Evolutionary conservation across 2,888 invertebrate species (phyloP), one percentile per base, ranked within the genome.

Genomic region (Gibbula magus): DNA sequence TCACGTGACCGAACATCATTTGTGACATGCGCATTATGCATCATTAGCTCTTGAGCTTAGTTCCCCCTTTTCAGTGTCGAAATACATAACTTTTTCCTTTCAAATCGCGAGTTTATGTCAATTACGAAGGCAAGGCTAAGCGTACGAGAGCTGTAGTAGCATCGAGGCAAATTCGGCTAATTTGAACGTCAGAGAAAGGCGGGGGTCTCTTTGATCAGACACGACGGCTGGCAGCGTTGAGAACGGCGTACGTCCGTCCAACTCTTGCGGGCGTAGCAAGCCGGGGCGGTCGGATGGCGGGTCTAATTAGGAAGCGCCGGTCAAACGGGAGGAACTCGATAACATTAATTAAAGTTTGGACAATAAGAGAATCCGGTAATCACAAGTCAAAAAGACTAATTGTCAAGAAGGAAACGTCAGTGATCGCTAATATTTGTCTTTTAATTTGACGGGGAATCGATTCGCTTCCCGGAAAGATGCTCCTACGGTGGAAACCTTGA

Each of bases 301-400:
- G 52, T 70, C 78, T 78, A 78, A 78, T 78, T 78, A 78, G 67
- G 51, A 20, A 32, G 52, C 53, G 39, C 52, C 67, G 78, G 70
- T 78, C 78, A 78, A 78, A 78, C 78, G 78, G 32, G 35, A 35
- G 70, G 61, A 74, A 70, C 66, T 66, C 74, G 75, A 82, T 78
- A 77, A 53, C 82, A 73, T 79, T 82, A 82, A 82, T 82, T 79
- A 79, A 77, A 75, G 54, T 61, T 66, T 67, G 29, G 75, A 75
- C 75, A 73, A 79, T 45, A 75, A 76, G 35, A 53, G 70, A 73
- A 45, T 53, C 79, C 75, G 76, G 74, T 70, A 74, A 78, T 39
- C 66, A 75, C 67, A 70, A 81, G 78, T 81, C 75, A 66, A 78
- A 79, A 74, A 77, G 81, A 79, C 81, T 83, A 83, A 83, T 83